phyloP scores from a whole-genome alignment of 1,140 invertebrate genomes.

The Bombyx mandarina region DNA sequence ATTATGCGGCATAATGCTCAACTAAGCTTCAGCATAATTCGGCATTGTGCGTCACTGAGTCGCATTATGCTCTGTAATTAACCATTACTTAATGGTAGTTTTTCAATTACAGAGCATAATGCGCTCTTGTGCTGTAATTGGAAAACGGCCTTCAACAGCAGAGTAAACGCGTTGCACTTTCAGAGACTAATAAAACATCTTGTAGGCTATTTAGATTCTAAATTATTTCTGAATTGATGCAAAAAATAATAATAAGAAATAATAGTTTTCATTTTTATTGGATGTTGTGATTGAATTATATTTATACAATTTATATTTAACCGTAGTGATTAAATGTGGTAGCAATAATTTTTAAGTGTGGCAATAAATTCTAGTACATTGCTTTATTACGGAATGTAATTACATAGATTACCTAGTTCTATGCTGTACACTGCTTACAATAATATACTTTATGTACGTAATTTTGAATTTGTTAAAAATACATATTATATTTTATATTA shows the following conservation, averaged over 20 bases:
- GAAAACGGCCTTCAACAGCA: constrained; percentile 15
- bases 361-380: constrained; percentile 64
- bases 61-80: too few relatives aligned
- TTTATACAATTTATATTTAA: constrained; percentile 53
- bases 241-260: too few relatives aligned
- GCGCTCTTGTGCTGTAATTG: too few relatives aligned
- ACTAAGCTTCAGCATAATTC: too few relatives aligned
- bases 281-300: constrained; percentile 63
- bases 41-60: too few relatives aligned
- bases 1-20: too few relatives aligned
- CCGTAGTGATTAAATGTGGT: constrained; percentile 60
- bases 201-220: too few relatives aligned
- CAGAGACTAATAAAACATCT: too few relatives aligned
- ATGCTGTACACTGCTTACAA: constrained; percentile 62
- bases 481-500: constrained; percentile 49
- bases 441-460: constrained; percentile 40
- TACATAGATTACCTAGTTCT: constrained; percentile 25
- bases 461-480: constrained; percentile 59
- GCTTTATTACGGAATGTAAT: constrained; percentile 58
- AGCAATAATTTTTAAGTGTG: constrained; percentile 66
- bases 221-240: too few relatives aligned
- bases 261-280: constrained; percentile 34
- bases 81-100: too few relatives aligned
- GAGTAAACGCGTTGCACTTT: constrained; percentile 34
- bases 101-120: too few relatives aligned